Base-by-base conservation (phyloP, 2,113 vertebrate species). In the Etheostoma spectabile region DNA sequence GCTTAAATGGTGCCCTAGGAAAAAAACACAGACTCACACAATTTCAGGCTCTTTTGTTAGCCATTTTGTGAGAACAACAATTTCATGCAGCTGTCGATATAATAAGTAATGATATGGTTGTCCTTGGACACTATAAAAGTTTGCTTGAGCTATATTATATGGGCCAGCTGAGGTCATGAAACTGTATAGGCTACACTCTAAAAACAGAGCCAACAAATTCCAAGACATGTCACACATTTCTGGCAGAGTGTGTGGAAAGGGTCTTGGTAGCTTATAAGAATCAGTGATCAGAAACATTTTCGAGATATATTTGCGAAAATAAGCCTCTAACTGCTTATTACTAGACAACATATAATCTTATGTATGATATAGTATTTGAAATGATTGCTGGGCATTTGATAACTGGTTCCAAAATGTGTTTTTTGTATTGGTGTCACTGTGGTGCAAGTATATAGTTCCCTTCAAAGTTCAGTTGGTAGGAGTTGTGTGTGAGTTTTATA, bases 81-180 rank as follows among this genome's bases (percentile, higher is more conserved):
- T 82, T 88, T 80, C 66, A 62, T 59, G 73, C 85, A 80, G 66
- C 87, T 88, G 82, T 87, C 70, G 52, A 84, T 80, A 88, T 82
- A 68, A 75, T 65, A 89, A 74, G 74, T 78, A 80, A 90, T 88
- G 73, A 87, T 86, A 83, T 80, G 87, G 79, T 82, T 85, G 81
- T 61, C 69, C 70, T 84, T 85, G 77, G 90, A 90, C 65, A 68
- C 72, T 86, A 55, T 89, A 92, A 89, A 69, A 75, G 82, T 89
- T 92, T 83, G 78, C 53, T 73, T 62, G 78, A 81, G 69, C 73
- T 91, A 88, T 90, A 90, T 71, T 91, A 88, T 90, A 90, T 69
- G 48, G 79, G 74, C 74, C 73, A 79, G 87, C 84, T 82, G 82
- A 93, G 89, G 87, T 93, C 87, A 89, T 87, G 83, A 85, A 88